A percentile compares a stretch with the other conserved stretches of the same genome.
phyloP scores from a whole-genome alignment of 2,797 vertebrate genomes.

The Chrosomus eos region DNA sequence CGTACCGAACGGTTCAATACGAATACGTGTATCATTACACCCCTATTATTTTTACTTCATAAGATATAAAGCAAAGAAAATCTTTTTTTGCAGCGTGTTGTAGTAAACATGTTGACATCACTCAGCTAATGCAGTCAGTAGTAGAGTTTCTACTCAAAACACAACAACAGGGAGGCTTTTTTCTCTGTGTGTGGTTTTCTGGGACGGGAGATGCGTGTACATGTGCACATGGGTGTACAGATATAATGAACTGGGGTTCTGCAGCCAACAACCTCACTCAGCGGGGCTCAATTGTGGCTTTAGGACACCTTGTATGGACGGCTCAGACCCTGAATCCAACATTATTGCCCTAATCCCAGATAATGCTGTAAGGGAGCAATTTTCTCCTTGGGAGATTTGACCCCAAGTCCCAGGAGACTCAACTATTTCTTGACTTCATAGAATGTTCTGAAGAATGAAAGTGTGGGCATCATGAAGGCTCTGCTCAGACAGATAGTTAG shows the following conservation, averaged over 20 bases:
- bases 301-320: conserved; percentile 76
- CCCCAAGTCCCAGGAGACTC: conserved; percentile 80
- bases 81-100: not conserved
- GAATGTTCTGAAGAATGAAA: conserved; percentile 79
- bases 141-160: conserved; percentile 54
- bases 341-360: conserved; percentile 84
- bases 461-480: conserved; percentile 56
- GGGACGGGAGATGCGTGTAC: not conserved
- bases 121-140: not conserved
- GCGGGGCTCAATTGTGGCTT: conserved; percentile 70
- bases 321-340: conserved; percentile 78
- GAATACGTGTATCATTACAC: too few relatives aligned
- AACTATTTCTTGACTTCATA: conserved; percentile 80
- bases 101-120: not conserved
- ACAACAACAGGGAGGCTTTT: conserved; percentile 52
- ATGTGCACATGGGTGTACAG: conserved; percentile 35
- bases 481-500: not conserved
- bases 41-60: not conserved
- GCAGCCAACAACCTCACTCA: conserved; percentile 65
- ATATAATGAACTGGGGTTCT: conserved; percentile 75
- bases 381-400: conserved; percentile 83
- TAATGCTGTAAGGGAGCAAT: conserved; percentile 85
- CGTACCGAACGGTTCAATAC: too few relatives aligned
- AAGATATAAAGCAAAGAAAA: not conserved
- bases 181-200: conserved; percentile 22